These are phyloP conservation scores for Charina bottae DNA, from an alignment of 2,113 vertebrate species.

Conservation along the genomic window DNA sequence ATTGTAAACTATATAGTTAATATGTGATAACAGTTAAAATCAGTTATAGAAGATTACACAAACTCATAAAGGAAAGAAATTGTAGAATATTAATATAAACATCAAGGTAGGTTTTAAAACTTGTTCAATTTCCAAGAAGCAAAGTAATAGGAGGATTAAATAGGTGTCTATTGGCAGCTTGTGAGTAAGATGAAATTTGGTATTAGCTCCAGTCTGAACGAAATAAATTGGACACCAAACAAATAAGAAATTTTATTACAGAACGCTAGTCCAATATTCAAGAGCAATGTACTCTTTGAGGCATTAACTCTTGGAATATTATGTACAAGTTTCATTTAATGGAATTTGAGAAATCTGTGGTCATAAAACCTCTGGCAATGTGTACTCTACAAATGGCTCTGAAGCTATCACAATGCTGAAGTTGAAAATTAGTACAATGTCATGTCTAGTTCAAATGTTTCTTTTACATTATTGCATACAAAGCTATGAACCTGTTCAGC, in stretches of 20 bases:
- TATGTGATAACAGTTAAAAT: no score
- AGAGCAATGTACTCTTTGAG: conserved; percentile 5
- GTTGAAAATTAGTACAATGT: background rate
- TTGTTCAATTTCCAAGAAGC: background rate
- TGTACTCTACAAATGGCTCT: background rate
- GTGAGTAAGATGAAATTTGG: background rate
- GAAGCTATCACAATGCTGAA: conserved; percentile 17
- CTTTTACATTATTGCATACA: background rate
- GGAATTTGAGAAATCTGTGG: conserved; percentile 17
- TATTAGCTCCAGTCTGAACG: conserved; percentile 21
- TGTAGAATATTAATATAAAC: background rate
- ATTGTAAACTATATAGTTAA: background rate
- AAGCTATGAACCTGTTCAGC: background rate
- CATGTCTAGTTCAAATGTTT: background rate
- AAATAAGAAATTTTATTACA: conserved; percentile 45
- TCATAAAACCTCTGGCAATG: conserved; percentile 5
- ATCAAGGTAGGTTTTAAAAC: background rate
- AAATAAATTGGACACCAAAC: conserved; percentile 22
- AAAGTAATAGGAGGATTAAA: conserved; percentile 30
- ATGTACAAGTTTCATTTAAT: conserved; percentile 36
- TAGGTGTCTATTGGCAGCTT: conserved; percentile 14
- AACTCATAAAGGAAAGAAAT: background rate
- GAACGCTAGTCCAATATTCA: conserved; percentile 5
- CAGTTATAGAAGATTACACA: background rate
- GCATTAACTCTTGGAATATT: conserved; percentile 26